Evolutionary conservation across 2,113 vertebrate genomes (phyloP).

Genomic region (Tympanuchus pallidicinctus): DNA sequence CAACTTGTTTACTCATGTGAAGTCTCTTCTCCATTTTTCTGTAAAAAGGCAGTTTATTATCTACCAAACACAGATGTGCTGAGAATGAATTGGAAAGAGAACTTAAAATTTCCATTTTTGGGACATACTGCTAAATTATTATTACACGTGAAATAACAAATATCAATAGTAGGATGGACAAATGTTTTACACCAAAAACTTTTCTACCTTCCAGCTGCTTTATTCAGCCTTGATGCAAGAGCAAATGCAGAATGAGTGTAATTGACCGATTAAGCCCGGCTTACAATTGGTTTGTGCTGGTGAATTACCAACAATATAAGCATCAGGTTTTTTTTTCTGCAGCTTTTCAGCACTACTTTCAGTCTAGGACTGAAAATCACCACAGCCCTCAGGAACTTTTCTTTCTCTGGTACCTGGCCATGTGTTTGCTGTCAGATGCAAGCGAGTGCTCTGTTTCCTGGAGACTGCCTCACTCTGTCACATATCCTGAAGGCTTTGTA

Average conservation of each 20-base stretch:
- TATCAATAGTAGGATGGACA: not conserved
- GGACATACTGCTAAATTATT: not conserved
- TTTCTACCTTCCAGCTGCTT: not conserved
- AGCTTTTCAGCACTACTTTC: not conserved
- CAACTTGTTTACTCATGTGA: not conserved
- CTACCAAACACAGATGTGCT: not conserved
- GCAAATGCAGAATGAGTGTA: not conserved
- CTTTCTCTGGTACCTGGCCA: not conserved
- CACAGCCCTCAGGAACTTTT: not conserved
- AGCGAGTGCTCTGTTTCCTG: not conserved
- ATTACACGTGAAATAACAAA: not conserved
- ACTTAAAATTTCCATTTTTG: not conserved
- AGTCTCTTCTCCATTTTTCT: not conserved
- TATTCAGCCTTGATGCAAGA: conserved; percentile 11
- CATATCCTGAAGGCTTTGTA: not conserved
- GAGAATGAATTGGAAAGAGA: not conserved
- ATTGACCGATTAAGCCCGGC: not conserved
- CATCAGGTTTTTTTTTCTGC: not conserved
- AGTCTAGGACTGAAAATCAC: not conserved
- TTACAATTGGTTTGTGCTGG: not conserved
- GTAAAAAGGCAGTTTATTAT: not conserved
- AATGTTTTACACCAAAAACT: not conserved
- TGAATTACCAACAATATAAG: not conserved
- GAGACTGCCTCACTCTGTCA: not conserved
- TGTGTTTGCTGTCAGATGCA: not conserved